Evolutionary conservation across 1,140 invertebrate genomes (phyloP).

Genomic region (Macrobrachium nipponense): DNA sequence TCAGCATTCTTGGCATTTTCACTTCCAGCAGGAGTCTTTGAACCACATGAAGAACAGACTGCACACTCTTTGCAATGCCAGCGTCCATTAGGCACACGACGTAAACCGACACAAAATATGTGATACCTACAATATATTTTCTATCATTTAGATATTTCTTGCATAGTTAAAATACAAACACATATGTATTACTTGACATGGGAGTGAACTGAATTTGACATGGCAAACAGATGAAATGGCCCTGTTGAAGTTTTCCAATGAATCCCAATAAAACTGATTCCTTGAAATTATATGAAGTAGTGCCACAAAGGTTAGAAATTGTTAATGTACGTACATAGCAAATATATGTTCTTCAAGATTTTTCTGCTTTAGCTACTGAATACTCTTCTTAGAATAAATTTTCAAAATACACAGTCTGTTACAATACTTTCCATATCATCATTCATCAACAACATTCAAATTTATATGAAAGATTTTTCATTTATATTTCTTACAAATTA

Average conservation of each 20-base stretch:
- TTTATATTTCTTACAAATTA: too few relatives aligned
- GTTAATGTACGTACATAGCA: too few relatives aligned
- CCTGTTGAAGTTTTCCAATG: not conserved
- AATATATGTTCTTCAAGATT: too few relatives aligned
- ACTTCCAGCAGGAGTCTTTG: slow-evolving; percentile 70
- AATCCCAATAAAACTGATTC: too few relatives aligned
- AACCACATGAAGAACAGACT: slow-evolving; percentile 75
- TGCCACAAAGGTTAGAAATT: slow-evolving; percentile 9
- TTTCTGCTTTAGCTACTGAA: too few relatives aligned
- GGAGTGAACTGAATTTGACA: not conserved
- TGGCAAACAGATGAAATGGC: not conserved
- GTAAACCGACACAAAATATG: slow-evolving; percentile 91
- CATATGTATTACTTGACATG: too few relatives aligned
- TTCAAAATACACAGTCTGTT: too few relatives aligned
- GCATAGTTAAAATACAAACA: too few relatives aligned
- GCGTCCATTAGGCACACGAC: slow-evolving; percentile 83
- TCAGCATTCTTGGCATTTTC: slow-evolving; percentile 67
- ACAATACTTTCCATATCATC: too few relatives aligned
- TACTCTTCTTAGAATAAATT: too few relatives aligned
- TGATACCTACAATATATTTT: slow-evolving; percentile 75
- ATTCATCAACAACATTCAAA: too few relatives aligned
- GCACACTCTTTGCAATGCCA: slow-evolving; percentile 91
- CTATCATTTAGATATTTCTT: not conserved
- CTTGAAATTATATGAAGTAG: not conserved
- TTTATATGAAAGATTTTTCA: too few relatives aligned